phyloP scores from a whole-genome alignment of 2,888 invertebrate genomes.

The Dryomyza anilis region DNA sequence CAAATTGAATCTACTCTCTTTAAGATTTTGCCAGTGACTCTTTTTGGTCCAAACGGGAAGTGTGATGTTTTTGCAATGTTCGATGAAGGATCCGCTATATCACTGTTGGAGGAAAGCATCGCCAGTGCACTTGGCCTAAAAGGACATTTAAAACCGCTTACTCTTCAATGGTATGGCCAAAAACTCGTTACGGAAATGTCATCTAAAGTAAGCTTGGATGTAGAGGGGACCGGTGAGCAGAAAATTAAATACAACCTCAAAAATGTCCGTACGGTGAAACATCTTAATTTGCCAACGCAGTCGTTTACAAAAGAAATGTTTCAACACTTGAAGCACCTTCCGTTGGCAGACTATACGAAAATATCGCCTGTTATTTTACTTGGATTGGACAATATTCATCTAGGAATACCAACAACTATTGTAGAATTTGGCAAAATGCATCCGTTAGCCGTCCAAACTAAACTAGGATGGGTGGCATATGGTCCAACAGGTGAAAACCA shows the following conservation, averaged over 20 bases:
- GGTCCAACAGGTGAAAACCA: background rate
- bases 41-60: too few relatives aligned
- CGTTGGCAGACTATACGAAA: background rate
- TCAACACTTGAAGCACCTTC: too few relatives aligned
- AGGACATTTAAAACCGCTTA: background rate
- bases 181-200: background rate
- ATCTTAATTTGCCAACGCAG: background rate
- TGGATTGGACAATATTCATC: background rate
- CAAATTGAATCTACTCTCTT: too few relatives aligned
- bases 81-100: too few relatives aligned
- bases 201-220: background rate
- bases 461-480: constrained; percentile 1
- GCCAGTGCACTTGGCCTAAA: background rate
- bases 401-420: background rate
- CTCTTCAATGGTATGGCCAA: constrained; percentile 1
- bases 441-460: background rate
- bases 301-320: background rate
- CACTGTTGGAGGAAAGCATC: too few relatives aligned
- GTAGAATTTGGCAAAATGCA: background rate
- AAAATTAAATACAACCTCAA: background rate
- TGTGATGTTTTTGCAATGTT: too few relatives aligned
- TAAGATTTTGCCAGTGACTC: too few relatives aligned
- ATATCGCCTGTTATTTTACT: background rate
- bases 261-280: background rate
- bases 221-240: too few relatives aligned